Base-by-base conservation (phyloP, 2,888 invertebrate species). In the Osmoderma eremita region DNA sequence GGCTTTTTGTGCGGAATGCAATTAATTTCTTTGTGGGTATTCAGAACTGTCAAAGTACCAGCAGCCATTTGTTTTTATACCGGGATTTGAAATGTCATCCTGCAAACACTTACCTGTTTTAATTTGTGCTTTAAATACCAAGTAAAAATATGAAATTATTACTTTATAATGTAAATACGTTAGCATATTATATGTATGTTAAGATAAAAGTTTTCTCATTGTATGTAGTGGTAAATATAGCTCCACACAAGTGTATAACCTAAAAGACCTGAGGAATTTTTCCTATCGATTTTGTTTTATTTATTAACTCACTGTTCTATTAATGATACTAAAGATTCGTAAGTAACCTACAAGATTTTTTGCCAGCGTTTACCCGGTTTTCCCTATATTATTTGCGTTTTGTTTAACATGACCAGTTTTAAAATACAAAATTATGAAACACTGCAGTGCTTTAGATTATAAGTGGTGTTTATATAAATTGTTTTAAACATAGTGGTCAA, bases 31-130 rank as follows among this genome's bases (percentile, higher is more conserved):
- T 86, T 86, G 83, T 84, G 85, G 86, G 75, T 78, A 71, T 61
- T 10, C 70, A 82, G 82, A 75, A 70, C 83, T 85, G 85, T 84
- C 84, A 84, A 84, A 84, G 83, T 79, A 81, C 79, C 81, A 80
- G 86, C 85, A 84, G 83, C 82, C 83, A 80, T 83, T 84, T 85
- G 83, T 84, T 77, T 81, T 81, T 76, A 76, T 77, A 78, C 81
- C 81, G 81, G 81, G 80, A 77, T 79, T 76, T 77, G 78, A 81
- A 80, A 80, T 80, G 81, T 81, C 80, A 82, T 81, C 75, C 75
- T 71, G 76, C 79, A 80, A 81, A 81, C 80, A 80, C 78, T 68
- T 63, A 53, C 67, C 58, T 58, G 67, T 65, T 67, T 70, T 50
- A 45, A 41, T 68, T 48, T 50, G 30, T 63, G 54, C 66, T 69